These are phyloP conservation scores for Sycobia sp. DNA, from an alignment of 1,140 invertebrate genomes.

Conservation along the genomic window DNA sequence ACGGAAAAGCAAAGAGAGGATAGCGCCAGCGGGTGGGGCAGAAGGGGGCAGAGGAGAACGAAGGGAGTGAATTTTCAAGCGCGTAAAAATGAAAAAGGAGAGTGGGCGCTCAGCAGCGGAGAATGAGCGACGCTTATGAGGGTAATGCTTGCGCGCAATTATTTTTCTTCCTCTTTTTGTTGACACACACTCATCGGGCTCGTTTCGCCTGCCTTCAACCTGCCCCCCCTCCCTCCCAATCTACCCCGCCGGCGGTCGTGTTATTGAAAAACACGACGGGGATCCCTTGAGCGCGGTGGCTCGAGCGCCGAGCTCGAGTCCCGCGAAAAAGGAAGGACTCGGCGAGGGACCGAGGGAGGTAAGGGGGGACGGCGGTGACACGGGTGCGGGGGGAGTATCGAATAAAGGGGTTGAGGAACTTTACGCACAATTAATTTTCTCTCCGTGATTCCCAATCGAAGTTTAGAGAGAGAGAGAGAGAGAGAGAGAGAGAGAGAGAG, in stretches of 20 bases:
- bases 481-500: too few species aligned
- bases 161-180: constrained; percentile 28
- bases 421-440: constrained; percentile 63
- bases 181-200: constrained; percentile 22
- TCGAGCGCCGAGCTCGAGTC: too few species aligned
- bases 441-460: constrained; percentile 32
- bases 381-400: constrained; percentile 1
- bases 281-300: not conserved
- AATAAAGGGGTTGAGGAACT: constrained; percentile 42
- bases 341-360: too few species aligned
- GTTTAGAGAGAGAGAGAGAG: constrained; percentile 28
- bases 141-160: constrained; percentile 21
- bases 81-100: too few species aligned
- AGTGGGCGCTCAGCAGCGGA: not conserved
- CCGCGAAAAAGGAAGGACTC: too few species aligned
- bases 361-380: constrained; percentile 19
- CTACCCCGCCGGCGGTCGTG: not conserved
- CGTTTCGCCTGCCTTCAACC: too few species aligned
- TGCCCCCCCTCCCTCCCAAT: too few species aligned
- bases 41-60: too few species aligned
- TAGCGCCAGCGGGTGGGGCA: not conserved
- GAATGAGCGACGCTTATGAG: constrained; percentile 9
- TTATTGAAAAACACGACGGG: constrained; percentile 19
- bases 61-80: not conserved
- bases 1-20: not conserved